A percentile compares a stretch with the other conserved stretches of the same genome.
These are phyloP conservation scores for Corythornis cristatus DNA, from an alignment of 2,113 vertebrate species.

Conservation along the genomic window DNA sequence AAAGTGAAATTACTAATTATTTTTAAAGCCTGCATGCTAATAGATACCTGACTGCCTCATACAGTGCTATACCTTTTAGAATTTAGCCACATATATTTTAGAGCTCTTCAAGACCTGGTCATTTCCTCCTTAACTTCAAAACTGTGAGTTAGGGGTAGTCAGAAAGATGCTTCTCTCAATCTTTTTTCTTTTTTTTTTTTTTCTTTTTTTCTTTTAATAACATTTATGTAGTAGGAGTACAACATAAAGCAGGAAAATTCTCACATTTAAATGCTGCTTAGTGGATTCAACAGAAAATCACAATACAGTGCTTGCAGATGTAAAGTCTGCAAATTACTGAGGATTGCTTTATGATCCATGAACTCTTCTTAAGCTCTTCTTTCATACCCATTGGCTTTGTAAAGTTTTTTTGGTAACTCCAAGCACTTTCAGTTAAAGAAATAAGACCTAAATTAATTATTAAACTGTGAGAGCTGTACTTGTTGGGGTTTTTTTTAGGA, in stretches of 20 bases:
- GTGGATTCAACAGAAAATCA: neutral
- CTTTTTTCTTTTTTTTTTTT: fast-evolving
- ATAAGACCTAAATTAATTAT: neutral
- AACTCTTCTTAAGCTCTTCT: neutral
- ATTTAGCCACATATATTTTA: neutral
- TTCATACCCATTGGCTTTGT: neutral
- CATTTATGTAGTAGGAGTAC: neutral
- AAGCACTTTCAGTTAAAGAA: neutral
- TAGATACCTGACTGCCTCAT: neutral
- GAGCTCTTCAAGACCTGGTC: neutral
- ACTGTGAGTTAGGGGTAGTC: neutral
- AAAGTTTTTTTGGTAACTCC: neutral
- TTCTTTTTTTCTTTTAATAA: neutral
- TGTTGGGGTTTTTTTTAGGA: neutral
- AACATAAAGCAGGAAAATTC: neutral
- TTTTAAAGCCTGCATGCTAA: neutral
- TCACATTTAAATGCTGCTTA: neutral
- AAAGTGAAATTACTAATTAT: neutral
- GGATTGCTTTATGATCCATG: neutral
- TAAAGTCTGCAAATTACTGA: neutral
- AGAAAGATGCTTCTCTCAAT: neutral
- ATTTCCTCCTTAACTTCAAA: neutral
- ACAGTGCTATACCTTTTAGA: neutral
- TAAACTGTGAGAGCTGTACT: neutral
- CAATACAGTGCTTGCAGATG: neutral